These are phyloP conservation scores for Sylvilagus bachmani DNA, from an alignment of 2,113 vertebrate species.

Conservation along the genomic window DNA sequence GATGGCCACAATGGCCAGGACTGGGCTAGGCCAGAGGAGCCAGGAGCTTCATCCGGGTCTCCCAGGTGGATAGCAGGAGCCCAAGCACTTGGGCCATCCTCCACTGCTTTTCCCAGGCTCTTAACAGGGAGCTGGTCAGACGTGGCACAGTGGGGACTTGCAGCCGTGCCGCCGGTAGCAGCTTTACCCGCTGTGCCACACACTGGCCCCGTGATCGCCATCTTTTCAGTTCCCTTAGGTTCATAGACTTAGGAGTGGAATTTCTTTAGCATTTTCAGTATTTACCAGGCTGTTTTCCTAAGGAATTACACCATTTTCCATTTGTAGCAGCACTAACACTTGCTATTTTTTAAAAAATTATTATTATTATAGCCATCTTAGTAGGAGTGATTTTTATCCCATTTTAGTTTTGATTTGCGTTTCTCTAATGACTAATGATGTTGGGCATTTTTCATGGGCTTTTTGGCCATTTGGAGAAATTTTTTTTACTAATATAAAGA, in stretches of 20 bases:
- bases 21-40: too few species aligned
- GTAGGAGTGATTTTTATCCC: background rate
- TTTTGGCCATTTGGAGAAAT: background rate
- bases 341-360: background rate
- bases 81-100: too few species aligned
- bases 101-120: too few species aligned
- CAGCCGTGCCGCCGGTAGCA: too few species aligned
- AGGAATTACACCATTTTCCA: background rate
- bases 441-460: background rate
- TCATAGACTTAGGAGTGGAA: background rate
- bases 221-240: background rate
- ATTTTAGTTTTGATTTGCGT: background rate
- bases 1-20: too few species aligned
- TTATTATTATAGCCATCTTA: background rate
- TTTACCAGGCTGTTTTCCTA: background rate
- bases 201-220: too few species aligned
- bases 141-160: too few species aligned
- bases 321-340: background rate
- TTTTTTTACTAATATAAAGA: too few species aligned
- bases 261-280: background rate
- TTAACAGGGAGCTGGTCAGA: too few species aligned
- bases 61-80: too few species aligned
- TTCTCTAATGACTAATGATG: background rate
- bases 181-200: too few species aligned
- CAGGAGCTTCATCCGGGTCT: too few species aligned